Conservation (phyloP, 2,888 invertebrate genomes). For the Epicampocera succincta region DNA sequence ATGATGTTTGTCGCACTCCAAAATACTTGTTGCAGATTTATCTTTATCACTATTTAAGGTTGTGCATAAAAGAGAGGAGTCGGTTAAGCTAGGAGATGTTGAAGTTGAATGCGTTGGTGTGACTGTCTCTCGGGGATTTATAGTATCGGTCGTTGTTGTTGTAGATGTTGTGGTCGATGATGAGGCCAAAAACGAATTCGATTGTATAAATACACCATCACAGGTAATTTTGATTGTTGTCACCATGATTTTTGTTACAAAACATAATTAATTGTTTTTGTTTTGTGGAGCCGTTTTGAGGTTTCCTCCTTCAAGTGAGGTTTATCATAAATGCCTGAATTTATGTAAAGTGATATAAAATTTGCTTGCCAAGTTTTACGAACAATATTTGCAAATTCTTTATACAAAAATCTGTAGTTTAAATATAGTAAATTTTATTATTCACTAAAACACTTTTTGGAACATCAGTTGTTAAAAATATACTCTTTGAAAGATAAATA, state of each 20-base stretch:
- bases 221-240: slow-evolving; percentile 82
- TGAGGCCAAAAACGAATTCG: slow-evolving; percentile 79
- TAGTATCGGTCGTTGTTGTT: slow-evolving; percentile 45
- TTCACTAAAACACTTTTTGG: no score
- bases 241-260: slow-evolving; percentile 77
- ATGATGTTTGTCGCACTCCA: slow-evolving; percentile 48
- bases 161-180: slow-evolving; percentile 62
- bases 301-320: slow-evolving; percentile 1
- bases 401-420: neutral
- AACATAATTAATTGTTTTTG: slow-evolving; percentile 64
- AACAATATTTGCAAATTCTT: neutral
- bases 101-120: slow-evolving; percentile 57
- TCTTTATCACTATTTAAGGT: slow-evolving; percentile 63
- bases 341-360: neutral
- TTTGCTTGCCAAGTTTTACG: slow-evolving; percentile 38
- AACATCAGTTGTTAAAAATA: no score
- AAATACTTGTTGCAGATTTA: slow-evolving; percentile 44
- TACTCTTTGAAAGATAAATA: no score
- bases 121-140: slow-evolving; percentile 7
- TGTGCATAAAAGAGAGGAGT: slow-evolving; percentile 9
- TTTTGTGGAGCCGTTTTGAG: neutral
- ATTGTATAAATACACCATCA: slow-evolving; percentile 81
- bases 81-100: slow-evolving; percentile 43
- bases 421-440: no score
- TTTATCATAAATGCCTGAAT: slow-evolving; percentile 18